Conservation (phyloP, 2,797 vertebrate genomes). For the Leucoraja ocellata region DNA sequence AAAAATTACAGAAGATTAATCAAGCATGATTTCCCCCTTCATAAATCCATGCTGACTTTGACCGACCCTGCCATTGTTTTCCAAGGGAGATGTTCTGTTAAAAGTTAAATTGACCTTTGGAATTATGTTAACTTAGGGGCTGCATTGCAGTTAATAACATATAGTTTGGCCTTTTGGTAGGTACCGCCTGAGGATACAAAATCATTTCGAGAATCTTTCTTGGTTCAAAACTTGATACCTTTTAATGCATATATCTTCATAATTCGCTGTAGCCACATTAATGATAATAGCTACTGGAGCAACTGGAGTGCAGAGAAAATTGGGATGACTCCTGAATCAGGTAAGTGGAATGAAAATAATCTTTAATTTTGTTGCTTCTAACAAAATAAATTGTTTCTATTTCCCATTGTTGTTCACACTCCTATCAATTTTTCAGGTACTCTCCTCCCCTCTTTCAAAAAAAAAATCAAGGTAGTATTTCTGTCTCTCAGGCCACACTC, state of each 20-base stretch:
- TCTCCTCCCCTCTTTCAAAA: neutral
- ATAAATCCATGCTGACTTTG: no score
- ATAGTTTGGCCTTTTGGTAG: conserved; percentile 51
- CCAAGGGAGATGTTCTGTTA: neutral
- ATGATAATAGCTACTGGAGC: conserved; percentile 69
- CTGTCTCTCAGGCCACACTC: neutral
- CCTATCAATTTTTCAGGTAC: neutral
- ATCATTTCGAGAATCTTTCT: conserved; percentile 62
- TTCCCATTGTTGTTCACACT: neutral
- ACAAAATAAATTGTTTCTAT: neutral
- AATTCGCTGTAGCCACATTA: conserved; percentile 63
- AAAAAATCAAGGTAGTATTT: neutral
- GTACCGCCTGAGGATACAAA: conserved; percentile 60
- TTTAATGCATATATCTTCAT: conserved; percentile 67
- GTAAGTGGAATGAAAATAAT: conserved; percentile 58
- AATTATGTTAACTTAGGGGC: neutral
- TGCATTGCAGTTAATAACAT: neutral
- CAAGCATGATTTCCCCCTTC: no score
- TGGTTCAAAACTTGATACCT: conserved; percentile 70
- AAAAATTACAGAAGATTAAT: no score
- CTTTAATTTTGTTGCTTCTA: neutral
- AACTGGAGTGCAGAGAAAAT: conserved; percentile 70
- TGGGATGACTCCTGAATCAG: conserved; percentile 61
- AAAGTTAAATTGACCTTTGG: neutral
- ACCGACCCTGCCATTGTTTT: no score